Evolutionary conservation across 2,888 invertebrate genomes (phyloP).

Genomic region (Aspidiotus destructor): DNA sequence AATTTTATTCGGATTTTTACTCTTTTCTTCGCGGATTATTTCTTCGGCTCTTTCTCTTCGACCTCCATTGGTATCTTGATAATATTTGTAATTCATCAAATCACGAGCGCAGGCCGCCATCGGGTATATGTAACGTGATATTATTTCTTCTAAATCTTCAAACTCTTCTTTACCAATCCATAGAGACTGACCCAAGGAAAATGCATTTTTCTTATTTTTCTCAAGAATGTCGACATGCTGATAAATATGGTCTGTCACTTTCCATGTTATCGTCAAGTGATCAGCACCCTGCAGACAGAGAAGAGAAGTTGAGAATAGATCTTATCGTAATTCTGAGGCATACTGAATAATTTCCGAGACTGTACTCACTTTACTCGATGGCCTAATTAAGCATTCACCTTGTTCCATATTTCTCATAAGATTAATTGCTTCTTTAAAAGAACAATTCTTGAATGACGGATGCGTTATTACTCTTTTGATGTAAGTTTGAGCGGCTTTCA

Average conservation of each 20-base stretch:
- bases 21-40: constrained; percentile 75
- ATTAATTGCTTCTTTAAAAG: constrained; percentile 83
- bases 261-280: constrained; percentile 97
- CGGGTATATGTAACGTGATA: constrained; percentile 90
- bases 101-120: constrained; percentile 93
- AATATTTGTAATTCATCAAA: constrained; percentile 83
- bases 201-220: constrained; percentile 91
- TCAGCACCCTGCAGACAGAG: constrained; percentile 59
- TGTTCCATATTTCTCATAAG: constrained; percentile 86
- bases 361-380: constrained; percentile 73
- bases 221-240: constrained; percentile 95
- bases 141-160: constrained; percentile 98
- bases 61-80: constrained; percentile 64
- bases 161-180: constrained; percentile 88
- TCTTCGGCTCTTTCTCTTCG: constrained; percentile 81
- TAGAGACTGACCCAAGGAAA: constrained; percentile 78
- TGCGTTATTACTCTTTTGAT: constrained; percentile 95
- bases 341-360: no score
- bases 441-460: constrained; percentile 93
- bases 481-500: constrained; percentile 72
- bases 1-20: constrained; percentile 75
- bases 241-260: constrained; percentile 84
- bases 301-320: background rate
- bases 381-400: constrained; percentile 91
- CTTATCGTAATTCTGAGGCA: no score